Evolutionary conservation across 2,888 invertebrate species (phyloP).

Genomic region (Caenorhabditis sp.): DNA sequence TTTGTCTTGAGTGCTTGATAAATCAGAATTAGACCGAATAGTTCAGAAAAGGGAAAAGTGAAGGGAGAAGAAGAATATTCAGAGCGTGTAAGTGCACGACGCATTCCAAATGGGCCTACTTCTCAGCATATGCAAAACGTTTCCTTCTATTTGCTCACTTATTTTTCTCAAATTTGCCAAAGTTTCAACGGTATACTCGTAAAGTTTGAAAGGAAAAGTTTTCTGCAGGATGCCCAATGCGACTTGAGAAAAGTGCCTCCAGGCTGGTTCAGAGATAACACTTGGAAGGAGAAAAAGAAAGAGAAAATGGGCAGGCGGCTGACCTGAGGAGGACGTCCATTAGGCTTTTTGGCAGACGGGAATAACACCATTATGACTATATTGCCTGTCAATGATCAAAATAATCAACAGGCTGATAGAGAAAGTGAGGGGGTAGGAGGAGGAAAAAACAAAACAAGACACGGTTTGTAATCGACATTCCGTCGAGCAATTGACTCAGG

Average conservation of each 20-base stretch:
- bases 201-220: not conserved
- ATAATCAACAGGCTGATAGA: constrained; percentile 33
- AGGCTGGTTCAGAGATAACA: constrained; percentile 21
- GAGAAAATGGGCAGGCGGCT: constrained; percentile 1
- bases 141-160: not conserved
- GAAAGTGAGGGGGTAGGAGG: not conserved
- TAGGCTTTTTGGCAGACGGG: constrained; percentile 15
- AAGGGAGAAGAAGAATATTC: constrained; percentile 30
- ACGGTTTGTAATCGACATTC: too few relatives aligned
- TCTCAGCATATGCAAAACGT: not conserved
- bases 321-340: constrained; percentile 31
- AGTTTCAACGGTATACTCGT: not conserved
- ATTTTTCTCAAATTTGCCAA: not conserved
- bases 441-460: not conserved
- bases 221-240: not conserved
- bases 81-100: constrained; percentile 9
- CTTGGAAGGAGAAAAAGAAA: constrained; percentile 7
- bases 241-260: constrained; percentile 1
- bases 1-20: too few relatives aligned
- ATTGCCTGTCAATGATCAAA: constrained; percentile 9
- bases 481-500: too few relatives aligned
- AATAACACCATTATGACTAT: constrained; percentile 23
- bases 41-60: not conserved
- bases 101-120: constrained; percentile 11
- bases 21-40: too few relatives aligned